Conservation (phyloP, 2,888 invertebrate species). For the Cheilosia urbana region DNA sequence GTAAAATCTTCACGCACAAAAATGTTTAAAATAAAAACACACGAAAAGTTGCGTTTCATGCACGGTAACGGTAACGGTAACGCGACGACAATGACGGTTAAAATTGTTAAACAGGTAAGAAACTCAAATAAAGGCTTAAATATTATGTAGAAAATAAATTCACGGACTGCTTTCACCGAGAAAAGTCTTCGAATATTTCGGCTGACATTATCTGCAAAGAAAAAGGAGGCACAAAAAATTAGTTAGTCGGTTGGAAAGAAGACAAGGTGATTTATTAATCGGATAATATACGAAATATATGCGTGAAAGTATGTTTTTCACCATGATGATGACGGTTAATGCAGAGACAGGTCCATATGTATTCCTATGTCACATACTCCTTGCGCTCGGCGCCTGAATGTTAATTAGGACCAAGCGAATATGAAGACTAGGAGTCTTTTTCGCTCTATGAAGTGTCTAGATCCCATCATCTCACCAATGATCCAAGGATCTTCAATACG, state of each 20-base stretch:
- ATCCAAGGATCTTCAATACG: too few species aligned
- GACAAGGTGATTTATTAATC: neutral
- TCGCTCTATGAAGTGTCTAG: too few species aligned
- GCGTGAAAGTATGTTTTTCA: too few species aligned
- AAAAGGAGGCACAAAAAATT: slow-evolving; percentile 1
- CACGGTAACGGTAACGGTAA: slow-evolving; percentile 5
- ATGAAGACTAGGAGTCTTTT: too few species aligned
- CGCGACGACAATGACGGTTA: slow-evolving; percentile 17
- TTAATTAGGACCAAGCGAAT: too few species aligned
- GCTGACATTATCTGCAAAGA: slow-evolving; percentile 67
- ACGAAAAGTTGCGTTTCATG: neutral
- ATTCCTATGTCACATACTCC: too few species aligned
- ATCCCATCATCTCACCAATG: too few species aligned
- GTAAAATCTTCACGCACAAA: slow-evolving; percentile 12
- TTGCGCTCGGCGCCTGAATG: too few species aligned
- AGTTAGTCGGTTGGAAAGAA: neutral
- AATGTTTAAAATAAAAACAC: neutral
- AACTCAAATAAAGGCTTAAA: slow-evolving; percentile 26
- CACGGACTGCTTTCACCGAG: slow-evolving; percentile 22
- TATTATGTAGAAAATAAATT: slow-evolving; percentile 65
- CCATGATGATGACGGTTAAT: too few species aligned
- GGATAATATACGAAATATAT: too few species aligned
- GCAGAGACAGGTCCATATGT: too few species aligned
- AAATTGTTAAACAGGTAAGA: slow-evolving; percentile 7
- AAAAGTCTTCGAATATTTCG: slow-evolving; percentile 28